Percentiles rank a stretch among this genome's conserved stretches.
phyloP scores from a whole-genome alignment of 2,888 invertebrate species.

The Tanypteryx hageni region DNA sequence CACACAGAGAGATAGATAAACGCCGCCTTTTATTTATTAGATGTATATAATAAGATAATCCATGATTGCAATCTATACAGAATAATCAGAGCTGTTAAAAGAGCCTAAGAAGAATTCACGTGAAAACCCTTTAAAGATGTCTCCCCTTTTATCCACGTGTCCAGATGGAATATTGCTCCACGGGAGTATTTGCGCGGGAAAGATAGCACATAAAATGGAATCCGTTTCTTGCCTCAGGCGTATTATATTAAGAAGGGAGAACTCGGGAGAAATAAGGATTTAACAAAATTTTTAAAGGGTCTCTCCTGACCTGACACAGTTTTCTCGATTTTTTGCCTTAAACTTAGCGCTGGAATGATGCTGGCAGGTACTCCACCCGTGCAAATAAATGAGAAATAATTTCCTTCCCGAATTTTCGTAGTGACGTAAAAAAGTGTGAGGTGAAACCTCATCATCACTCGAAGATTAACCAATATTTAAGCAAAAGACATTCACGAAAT shows the following conservation, averaged over 20 bases:
- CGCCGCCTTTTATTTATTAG: too few relatives aligned
- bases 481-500: not conserved
- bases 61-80: too few relatives aligned
- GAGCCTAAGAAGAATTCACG: too few relatives aligned
- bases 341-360: not conserved
- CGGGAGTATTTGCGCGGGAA: too few relatives aligned
- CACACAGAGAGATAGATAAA: too few relatives aligned
- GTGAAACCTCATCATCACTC: not conserved
- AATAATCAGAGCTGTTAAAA: too few relatives aligned
- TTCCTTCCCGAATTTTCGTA: constrained; percentile 2
- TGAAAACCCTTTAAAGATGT: too few relatives aligned
- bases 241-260: not conserved
- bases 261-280: not conserved
- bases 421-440: not conserved
- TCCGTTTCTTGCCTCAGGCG: too few relatives aligned
- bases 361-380: not conserved
- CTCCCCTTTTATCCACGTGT: too few relatives aligned
- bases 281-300: not conserved
- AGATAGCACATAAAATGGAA: too few relatives aligned
- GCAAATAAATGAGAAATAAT: not conserved
- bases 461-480: constrained; percentile 16
- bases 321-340: not conserved
- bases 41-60: too few relatives aligned
- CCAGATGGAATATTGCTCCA: too few relatives aligned
- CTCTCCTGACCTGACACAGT: constrained; percentile 14